Base-by-base conservation (phyloP, 2,797 vertebrate genomes). In the Typhlichthys eigenmanni region DNA sequence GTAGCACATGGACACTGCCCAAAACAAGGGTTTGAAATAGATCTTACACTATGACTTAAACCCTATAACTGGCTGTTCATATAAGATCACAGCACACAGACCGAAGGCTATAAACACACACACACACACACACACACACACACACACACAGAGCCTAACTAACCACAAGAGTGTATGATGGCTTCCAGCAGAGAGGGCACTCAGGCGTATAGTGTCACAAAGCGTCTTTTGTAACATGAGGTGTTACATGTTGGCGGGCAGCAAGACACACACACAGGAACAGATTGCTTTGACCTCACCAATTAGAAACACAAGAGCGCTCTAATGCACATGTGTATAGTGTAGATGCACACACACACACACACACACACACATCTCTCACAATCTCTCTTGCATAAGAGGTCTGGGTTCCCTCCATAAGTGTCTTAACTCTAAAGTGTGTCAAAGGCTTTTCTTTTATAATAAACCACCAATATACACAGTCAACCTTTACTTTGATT, bases 401-500 rank as follows among this genome's bases (percentile, higher is more conserved):
- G 54, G 60, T 47, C 50, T 68, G 74, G 66, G 47, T 38, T 66
- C 38, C 70, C 58, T 85, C 79, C 72, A 58, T 17, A 76, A 62
- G 77, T 76, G 67, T 80, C 67, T 65, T 51, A 62, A 76, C 14
- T 64, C 75, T 66, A 60, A 71, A 78, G 71, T 66, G 74, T 80
- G 80, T 82, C 77, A 78, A 60, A 84, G 62, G 47, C 62, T 74
- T 60, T 29, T 69, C 72, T 79, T 61, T 24, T 24, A 24, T 24
- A 24, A 24, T 24, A 24, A 24, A 24, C 24, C 24, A 24, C 24
- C 24, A 24, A 24, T 24, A 24, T 24, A 88, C 78, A 80, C 57
- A 71, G 78, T 49, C 67, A 13, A 50, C 61, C 76, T 89, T 89
- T 84, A 79, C 83, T 86, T 78, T 79, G 84, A 81, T 63, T 78